Conservation (phyloP, 1,140 invertebrate species). For the Brachionus koreanus region DNA sequence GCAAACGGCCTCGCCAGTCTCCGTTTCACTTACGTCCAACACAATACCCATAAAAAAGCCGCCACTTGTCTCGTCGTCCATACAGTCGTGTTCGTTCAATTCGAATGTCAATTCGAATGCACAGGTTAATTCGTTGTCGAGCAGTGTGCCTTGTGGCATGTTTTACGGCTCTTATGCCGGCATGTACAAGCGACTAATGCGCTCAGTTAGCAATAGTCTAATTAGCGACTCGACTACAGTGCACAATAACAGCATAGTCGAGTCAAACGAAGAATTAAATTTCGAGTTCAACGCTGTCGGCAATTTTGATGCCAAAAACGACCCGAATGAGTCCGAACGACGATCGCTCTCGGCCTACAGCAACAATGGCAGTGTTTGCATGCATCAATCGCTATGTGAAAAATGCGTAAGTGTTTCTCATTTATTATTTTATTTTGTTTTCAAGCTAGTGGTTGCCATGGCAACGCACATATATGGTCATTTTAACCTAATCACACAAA, state of each 20-base stretch:
- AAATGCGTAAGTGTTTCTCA: background rate
- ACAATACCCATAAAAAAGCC: background rate
- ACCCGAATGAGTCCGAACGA: background rate
- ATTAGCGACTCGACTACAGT: constrained; percentile 21
- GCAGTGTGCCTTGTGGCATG: background rate
- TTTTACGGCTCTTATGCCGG: constrained; percentile 11
- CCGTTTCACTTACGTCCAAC: background rate
- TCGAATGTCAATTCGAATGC: background rate
- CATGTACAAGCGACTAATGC: constrained; percentile 37
- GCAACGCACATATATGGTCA: background rate
- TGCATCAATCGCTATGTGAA: background rate
- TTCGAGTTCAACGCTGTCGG: background rate
- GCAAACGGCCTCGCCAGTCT: background rate
- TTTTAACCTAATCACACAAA: too few species aligned
- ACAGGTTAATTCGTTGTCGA: background rate
- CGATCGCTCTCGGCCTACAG: background rate
- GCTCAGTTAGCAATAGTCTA: constrained; percentile 38
- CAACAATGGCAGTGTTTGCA: background rate
- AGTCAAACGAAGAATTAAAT: background rate
- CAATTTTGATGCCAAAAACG: background rate
- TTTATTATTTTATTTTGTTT: background rate
- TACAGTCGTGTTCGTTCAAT: background rate
- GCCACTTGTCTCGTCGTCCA: background rate
- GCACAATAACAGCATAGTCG: background rate
- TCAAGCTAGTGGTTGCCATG: background rate